Base-by-base conservation (phyloP, 2,797 vertebrate genomes). In the Gambelia wislizenii region DNA sequence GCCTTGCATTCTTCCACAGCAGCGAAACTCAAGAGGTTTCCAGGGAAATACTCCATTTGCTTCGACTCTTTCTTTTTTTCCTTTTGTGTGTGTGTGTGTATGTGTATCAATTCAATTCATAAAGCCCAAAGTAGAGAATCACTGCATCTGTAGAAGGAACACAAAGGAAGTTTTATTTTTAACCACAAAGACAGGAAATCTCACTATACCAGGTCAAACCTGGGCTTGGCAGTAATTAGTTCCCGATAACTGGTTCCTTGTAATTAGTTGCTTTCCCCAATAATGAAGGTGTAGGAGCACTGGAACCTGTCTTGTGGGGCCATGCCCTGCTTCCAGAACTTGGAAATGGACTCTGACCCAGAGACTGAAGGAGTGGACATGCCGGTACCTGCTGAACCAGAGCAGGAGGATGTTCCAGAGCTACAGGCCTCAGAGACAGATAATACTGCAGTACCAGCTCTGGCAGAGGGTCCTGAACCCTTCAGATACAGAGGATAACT, bases 1-100 rank as follows among this genome's bases (percentile, higher is more conserved):
- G 33, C 18, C n/a, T 77, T 56, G 72, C 61, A 39, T 39, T 6
- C 49, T 85, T 44, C 52, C 87, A 22, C n/a, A 10, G 20, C 39
- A 36, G 33, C n/a, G 59, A 87, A 54, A 33, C 80, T 70, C 85
- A 30, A 49, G 52, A 83, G 80, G 9, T 69, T 83, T 69, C 10
- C 13, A 36, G 42, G 56, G 72, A 77, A 90, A 78, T 36, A 85
- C 59, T 59, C 42, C 5, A 59, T 79, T 78, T 87, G 61, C 72
- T 30, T 16, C 13, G 39, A 14, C 39, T 36, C 36, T 72, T 78
- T 59, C 33, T 67, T n/a, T 49, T 16, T 14, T 67, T 12, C 49
- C 33, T 20, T 59, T 42, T 10, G 22, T 25, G 59, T n/a, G n/a
- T n/a, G n/a, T n/a, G n/a, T n/a, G n/a, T n/a, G n/a, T n/a, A n/a